Base-by-base conservation (phyloP, 2,888 invertebrate species). In the Calephelis perditalis region DNA sequence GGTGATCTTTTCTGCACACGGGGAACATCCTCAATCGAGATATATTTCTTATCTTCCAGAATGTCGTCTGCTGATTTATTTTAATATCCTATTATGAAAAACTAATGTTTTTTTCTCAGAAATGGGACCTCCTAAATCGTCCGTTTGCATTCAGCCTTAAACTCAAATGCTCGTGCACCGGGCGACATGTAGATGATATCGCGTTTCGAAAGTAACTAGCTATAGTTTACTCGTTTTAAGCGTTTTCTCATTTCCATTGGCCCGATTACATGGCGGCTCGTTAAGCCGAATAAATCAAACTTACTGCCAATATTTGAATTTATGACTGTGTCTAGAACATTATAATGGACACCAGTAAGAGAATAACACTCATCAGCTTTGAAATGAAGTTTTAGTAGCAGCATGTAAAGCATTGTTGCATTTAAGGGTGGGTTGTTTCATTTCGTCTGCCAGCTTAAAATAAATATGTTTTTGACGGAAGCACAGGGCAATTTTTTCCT, bases 121-220 rank as follows among this genome's bases (percentile, higher is more conserved):
- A 47, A 6, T 49, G 15, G 15, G 49, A 49, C 26, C 3, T 12
- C 15, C 10, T 35, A 35, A 49, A 49, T 26, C 49, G 52, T 52
- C 35, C 11, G 52, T 52, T 26, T 52, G 35, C 11, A 5, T 52
- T 9, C 10, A 35, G 10, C 52, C 52, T 52, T 35, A 52, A 26
- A 26, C 52, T 52, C 35, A 35, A 81, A 81, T 81, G 79, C 77
- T 82, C 81, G 84, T 82, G 84, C 78, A 77, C 77, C 76, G 79
- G 74, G 68, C 79, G 81, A 79, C 83, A 82, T 86, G 82, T 81
- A 82, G 86, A 87, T 88, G 78, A 82, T 85, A 89, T 88, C 88
- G 81, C 79, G 78, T 84, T 87, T 86, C 80, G 87, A 85, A 87
- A 87, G 86, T 86, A 80, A 78, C 75, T 79, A 75, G 79, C 77